Percentiles rank a stretch among this genome's conserved stretches.
Evolutionary conservation across 2,888 invertebrate species (phyloP).

Genomic region (Leptinotarsa rubiginosa): DNA sequence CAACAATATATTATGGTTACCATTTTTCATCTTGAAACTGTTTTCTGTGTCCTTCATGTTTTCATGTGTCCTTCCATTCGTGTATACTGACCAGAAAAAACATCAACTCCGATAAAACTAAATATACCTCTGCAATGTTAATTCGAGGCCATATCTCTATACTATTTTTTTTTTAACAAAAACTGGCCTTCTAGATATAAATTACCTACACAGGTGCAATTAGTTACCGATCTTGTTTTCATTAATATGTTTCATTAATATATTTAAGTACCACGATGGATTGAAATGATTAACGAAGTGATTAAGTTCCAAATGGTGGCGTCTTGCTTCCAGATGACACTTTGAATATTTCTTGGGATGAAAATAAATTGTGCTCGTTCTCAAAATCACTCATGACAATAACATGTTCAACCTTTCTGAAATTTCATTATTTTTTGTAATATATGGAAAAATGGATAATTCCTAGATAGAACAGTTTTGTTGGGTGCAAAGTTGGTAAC

Average conservation of each 20-base stretch:
- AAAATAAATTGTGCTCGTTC: background rate
- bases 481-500: too few species aligned
- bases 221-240: conserved; percentile 11
- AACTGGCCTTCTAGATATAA: background rate
- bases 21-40: too few species aligned
- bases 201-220: conserved; percentile 11
- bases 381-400: background rate
- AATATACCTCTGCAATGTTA: background rate
- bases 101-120: too few species aligned
- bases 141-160: background rate
- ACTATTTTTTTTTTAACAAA: background rate
- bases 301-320: conserved; percentile 1
- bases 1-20: too few species aligned
- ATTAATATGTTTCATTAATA: conserved; percentile 12
- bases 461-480: too few species aligned
- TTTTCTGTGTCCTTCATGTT: too few species aligned
- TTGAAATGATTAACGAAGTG: background rate
- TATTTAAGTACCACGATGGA: background rate
- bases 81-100: too few species aligned
- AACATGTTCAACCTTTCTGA: too few species aligned
- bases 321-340: background rate
- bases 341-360: background rate
- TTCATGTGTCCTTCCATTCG: accelerated
- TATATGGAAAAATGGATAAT: too few species aligned
- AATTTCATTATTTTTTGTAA: too few species aligned